Evolutionary conservation across 92 coral and sea anemone species (phyloP).

Genomic region (Desmophyllum pertusum): DNA sequence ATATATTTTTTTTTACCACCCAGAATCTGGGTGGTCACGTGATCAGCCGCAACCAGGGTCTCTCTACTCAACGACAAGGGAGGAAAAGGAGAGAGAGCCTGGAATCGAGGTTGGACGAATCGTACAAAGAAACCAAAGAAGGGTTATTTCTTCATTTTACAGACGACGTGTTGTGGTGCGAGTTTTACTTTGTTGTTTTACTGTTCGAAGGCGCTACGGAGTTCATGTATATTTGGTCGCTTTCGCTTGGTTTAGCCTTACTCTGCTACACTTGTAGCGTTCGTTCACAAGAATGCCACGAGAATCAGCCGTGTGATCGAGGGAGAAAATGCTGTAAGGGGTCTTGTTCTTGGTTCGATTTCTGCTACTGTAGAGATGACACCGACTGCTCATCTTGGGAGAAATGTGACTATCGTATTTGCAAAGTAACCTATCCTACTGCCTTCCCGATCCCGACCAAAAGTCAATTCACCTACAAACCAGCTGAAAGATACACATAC

Average conservation of each 20-base stretch:
- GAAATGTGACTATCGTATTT: neutral
- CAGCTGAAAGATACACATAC: no score
- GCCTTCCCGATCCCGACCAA: no score
- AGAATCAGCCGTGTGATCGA: neutral
- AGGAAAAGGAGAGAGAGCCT: no score
- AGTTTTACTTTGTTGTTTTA: no score
- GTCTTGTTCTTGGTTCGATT: neutral
- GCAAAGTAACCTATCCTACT: neutral
- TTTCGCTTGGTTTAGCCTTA: constrained; percentile 16
- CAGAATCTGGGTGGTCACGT: no score
- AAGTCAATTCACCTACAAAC: neutral
- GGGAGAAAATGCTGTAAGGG: neutral
- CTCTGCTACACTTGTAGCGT: neutral
- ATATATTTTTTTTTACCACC: no score
- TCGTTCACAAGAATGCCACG: neutral
- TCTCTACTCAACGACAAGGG: no score
- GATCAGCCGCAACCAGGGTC: no score
- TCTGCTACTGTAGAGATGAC: neutral
- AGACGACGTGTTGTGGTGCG: neutral
- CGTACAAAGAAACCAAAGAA: no score
- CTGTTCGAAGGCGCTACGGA: neutral
- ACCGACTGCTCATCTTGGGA: constrained; percentile 7
- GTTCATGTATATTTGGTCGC: constrained; percentile 17
- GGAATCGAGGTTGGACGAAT: no score
- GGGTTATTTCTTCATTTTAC: neutral